Percentiles rank a stretch among this genome's conserved stretches.
These are phyloP conservation scores for Epizoanthus rinbou DNA, from an alignment of 92 coral and sea anemone genomes.

Conservation along the genomic window DNA sequence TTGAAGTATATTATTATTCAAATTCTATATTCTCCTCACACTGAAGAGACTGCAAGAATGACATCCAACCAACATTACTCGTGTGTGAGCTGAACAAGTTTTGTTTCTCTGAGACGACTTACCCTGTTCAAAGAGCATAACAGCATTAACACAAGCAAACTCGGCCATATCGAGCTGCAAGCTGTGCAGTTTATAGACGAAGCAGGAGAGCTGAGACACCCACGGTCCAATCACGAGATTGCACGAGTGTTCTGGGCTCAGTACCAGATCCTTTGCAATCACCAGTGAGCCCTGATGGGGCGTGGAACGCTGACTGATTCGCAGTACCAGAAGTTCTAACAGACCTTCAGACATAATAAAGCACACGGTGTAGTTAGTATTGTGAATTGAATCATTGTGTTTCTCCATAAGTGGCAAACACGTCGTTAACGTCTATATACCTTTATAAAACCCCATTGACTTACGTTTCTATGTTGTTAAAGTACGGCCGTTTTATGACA, in stretches of 20 bases:
- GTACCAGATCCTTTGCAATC: constrained; percentile 89
- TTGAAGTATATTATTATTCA: too few species aligned
- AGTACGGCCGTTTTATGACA: too few species aligned
- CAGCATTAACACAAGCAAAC: constrained; percentile 93
- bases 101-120: background rate
- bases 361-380: background rate
- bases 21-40: too few species aligned
- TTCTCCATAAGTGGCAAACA: too few species aligned
- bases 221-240: constrained; percentile 87
- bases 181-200: constrained; percentile 89
- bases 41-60: too few species aligned
- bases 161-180: constrained; percentile 94
- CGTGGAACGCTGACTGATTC: constrained; percentile 90
- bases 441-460: too few species aligned
- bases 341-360: constrained; percentile 55
- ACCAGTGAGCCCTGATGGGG: constrained; percentile 85
- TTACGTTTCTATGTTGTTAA: too few species aligned
- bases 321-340: constrained; percentile 84
- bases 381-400: background rate
- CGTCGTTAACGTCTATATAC: too few species aligned
- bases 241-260: constrained; percentile 76
- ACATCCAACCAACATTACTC: too few species aligned
- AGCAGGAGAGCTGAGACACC: constrained; percentile 86
- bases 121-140: constrained; percentile 98
- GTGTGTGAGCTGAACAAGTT: too few species aligned